Evolutionary conservation across 1,140 invertebrate genomes (phyloP).

Genomic region (Sminthurides bifidus): DNA sequence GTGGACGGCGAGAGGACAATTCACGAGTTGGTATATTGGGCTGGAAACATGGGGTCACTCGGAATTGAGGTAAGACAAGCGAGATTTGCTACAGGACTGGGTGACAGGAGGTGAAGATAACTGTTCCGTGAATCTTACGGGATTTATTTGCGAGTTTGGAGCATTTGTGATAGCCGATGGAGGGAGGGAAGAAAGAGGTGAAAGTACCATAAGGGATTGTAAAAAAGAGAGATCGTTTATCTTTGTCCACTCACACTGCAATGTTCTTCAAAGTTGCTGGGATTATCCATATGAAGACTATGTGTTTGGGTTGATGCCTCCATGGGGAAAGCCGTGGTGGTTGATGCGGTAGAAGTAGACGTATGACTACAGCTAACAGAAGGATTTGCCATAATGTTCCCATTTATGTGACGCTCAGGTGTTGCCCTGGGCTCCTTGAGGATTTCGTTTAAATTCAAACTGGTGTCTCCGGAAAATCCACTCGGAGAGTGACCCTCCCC

Average conservation of each 20-base stretch:
- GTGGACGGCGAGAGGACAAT: too few relatives aligned
- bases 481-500: background rate
- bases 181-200: too few relatives aligned
- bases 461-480: background rate
- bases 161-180: background rate
- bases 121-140: too few relatives aligned
- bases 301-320: slow-evolving; percentile 20
- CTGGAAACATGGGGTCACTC: too few relatives aligned
- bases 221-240: slow-evolving; percentile 18
- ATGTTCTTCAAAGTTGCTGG: slow-evolving; percentile 17
- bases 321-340: slow-evolving; percentile 15
- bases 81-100: too few relatives aligned
- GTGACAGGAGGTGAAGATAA: too few relatives aligned
- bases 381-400: background rate
- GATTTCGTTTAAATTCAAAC: slow-evolving; percentile 1
- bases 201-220: too few relatives aligned
- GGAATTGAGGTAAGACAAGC: too few relatives aligned
- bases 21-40: too few relatives aligned
- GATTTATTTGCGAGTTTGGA: too few relatives aligned
- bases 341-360: background rate
- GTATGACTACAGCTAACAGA: background rate
- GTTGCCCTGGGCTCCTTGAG: background rate
- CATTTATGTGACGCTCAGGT: slow-evolving; percentile 6
- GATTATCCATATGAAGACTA: background rate
- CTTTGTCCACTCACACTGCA: slow-evolving; percentile 19